These are phyloP conservation scores for Macrobrachium rosenbergii DNA, from an alignment of 1,140 invertebrate genomes.

Conservation along the genomic window DNA sequence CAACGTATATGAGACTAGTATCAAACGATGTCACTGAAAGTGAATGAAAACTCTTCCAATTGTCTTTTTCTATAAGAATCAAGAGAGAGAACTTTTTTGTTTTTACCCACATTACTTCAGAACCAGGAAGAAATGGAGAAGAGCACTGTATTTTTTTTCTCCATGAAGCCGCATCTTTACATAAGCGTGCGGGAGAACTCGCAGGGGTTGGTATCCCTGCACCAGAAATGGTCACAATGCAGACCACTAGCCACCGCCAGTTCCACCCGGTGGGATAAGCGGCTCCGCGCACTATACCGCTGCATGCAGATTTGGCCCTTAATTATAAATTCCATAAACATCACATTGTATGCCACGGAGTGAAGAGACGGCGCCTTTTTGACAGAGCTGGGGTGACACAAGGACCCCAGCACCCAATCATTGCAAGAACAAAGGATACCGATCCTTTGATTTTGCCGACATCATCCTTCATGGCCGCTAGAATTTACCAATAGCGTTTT, in stretches of 20 bases:
- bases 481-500: constrained; percentile 2
- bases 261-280: constrained; percentile 21
- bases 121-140: too few species aligned
- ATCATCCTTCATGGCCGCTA: background rate
- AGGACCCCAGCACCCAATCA: constrained; percentile 45
- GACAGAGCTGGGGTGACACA: constrained; percentile 33
- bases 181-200: background rate
- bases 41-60: too few species aligned
- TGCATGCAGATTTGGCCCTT: constrained; percentile 49
- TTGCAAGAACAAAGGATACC: constrained; percentile 47
- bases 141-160: too few species aligned
- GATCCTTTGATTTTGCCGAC: constrained; percentile 36
- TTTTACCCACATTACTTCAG: too few species aligned
- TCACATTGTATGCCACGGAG: constrained; percentile 26
- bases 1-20: too few species aligned
- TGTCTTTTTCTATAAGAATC: too few species aligned
- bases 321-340: constrained; percentile 46
- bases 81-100: too few species aligned
- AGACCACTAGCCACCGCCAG: background rate
- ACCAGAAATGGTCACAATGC: constrained; percentile 44
- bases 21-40: too few species aligned
- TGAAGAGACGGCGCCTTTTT: constrained; percentile 34
- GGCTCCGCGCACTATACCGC: constrained; percentile 1
- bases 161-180: background rate
- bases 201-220: constrained; percentile 33